Evolutionary conservation across 2,113 vertebrate genomes (phyloP), one percentile per base, ranked within the genome.

Genomic region (Gallinago undulata): DNA sequence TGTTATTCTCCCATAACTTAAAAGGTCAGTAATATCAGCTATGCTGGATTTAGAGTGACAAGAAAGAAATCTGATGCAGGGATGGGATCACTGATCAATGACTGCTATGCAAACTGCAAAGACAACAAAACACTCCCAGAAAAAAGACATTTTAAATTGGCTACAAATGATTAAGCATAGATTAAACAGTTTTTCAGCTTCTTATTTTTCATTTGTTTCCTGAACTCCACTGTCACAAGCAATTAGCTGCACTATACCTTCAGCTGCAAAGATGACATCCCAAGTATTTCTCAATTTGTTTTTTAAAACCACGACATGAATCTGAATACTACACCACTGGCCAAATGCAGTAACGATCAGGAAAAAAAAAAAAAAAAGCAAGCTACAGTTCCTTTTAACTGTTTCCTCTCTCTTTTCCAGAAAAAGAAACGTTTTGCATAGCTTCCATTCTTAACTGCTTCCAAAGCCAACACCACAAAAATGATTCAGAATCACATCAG

Each of bases 111-210:
- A 92, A 89, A 96, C 95, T 87, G 74, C 80, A 94, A 95, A 91
- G 87, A 85, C 75, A 96, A 87, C 33, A 70, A 97, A 97, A 95
- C 39, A 74, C 68, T 95, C 81, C 63, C 91, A 91, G 94, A 96
- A 95, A 94, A 96, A 96, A 97, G 96, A 96, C 94, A 96, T 91
- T 96, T 97, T 95, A 89, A 97, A 95, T 89, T 94, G 78, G 50
- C 56, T 92, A 97, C 72, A 96, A 96, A 96, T 33, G 47, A 91
- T 96, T 93, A 93, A 95, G 88, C 64, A 90, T 64, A 97, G 59
- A 94, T 93, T 78, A 89, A 87, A 95, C 72, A 78, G 66, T 93
- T 96, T 93, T 78, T 90, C 87, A 84, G 78, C 72, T 92, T 94
- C 76, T 73, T 89, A 91, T 91, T 96, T 95, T 96, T 88, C 70